These are phyloP conservation scores for Mionectes olivaceus DNA, from an alignment of 2,797 vertebrate species.

Conservation along the genomic window DNA sequence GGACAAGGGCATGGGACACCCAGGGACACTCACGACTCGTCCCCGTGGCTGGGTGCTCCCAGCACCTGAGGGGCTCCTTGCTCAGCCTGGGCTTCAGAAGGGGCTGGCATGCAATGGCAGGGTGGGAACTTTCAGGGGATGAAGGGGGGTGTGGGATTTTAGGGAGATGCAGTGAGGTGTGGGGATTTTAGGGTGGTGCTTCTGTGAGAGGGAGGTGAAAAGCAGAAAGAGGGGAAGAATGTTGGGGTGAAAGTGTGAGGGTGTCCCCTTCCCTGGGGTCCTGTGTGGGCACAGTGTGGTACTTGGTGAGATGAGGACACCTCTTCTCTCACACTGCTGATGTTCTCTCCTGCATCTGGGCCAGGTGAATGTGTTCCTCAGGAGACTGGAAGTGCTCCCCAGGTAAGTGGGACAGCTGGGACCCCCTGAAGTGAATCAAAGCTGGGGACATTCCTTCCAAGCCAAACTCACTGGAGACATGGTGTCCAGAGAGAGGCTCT, in stretches of 20 bases:
- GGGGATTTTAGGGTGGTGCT: not conserved
- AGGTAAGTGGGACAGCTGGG: constrained; percentile 62
- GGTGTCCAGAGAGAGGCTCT: not conserved
- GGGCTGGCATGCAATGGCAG: not conserved
- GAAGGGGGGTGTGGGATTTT: not conserved
- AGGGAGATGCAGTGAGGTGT: too few species aligned
- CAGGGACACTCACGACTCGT: not conserved
- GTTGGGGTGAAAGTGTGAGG: not conserved
- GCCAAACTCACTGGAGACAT: not conserved
- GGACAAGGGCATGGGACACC: not conserved
- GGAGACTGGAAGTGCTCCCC: constrained; percentile 52
- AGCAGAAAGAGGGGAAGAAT: not conserved
- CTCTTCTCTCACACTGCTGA: not conserved
- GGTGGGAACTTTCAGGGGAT: not conserved
- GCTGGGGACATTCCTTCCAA: not conserved
- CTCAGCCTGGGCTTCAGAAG: not conserved
- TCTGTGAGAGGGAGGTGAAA: not conserved
- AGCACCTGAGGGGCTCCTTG: not conserved
- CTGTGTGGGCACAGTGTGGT: not conserved
- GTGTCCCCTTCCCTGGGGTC: not conserved
- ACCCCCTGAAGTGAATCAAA: not conserved
- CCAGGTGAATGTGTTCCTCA: constrained; percentile 90
- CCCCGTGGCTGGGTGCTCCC: not conserved
- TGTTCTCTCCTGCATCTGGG: constrained; percentile 3
- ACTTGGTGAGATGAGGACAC: not conserved